A percentile compares a stretch with the other conserved stretches of the same genome.
Conservation (phyloP, 1,140 invertebrate species). For the Pogonognathellus flavescens region DNA sequence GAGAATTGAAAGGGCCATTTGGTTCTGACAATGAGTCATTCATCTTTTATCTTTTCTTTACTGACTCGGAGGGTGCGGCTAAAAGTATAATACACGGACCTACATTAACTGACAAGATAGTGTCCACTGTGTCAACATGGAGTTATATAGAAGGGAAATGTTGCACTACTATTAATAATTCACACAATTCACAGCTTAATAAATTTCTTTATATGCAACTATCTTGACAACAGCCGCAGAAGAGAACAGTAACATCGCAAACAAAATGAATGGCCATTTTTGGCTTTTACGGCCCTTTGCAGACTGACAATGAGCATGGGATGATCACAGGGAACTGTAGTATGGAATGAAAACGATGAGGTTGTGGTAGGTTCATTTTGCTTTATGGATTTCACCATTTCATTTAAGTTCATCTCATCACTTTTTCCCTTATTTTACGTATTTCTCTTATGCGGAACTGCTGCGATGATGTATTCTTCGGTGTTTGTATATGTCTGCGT, state of each 20-base stretch:
- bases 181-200: slow-evolving; percentile 19
- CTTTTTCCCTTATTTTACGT: slow-evolving; percentile 11
- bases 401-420: slow-evolving; percentile 32
- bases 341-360: neutral
- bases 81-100: neutral
- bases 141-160: neutral
- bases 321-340: neutral
- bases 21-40: slow-evolving; percentile 3
- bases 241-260: neutral
- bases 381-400: slow-evolving; percentile 39
- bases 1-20: slow-evolving; percentile 20
- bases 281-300: neutral
- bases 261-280: neutral
- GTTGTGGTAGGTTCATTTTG: slow-evolving; percentile 47
- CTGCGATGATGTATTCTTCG: neutral
- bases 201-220: neutral
- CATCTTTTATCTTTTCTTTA: neutral
- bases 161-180: slow-evolving; percentile 36
- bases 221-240: neutral
- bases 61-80: neutral
- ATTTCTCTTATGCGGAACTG: slow-evolving; percentile 23
- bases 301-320: slow-evolving; percentile 24
- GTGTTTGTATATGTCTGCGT: no score
- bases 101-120: neutral
- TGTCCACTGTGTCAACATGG: neutral